Conservation (phyloP, 2,113 vertebrate species). For the Pteropus alecto region DNA sequence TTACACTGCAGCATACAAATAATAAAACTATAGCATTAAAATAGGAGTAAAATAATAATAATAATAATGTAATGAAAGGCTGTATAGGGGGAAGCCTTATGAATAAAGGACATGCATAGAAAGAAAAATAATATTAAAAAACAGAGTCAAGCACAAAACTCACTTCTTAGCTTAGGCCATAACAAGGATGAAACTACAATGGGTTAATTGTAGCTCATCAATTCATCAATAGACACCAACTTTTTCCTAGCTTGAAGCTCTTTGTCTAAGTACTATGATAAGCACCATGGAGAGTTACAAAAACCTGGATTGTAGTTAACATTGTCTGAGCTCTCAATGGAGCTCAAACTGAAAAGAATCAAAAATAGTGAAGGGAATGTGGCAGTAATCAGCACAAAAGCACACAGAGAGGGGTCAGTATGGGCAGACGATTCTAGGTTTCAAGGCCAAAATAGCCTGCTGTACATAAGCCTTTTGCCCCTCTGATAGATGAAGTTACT, state of each 20-base stretch:
- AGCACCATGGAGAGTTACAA: conserved; percentile 51
- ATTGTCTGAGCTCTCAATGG: background rate
- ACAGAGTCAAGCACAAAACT: background rate
- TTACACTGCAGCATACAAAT: background rate
- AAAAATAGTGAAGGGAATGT: background rate
- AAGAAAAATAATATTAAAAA: background rate
- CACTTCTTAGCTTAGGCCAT: background rate
- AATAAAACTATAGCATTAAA: background rate
- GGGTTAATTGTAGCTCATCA: background rate
- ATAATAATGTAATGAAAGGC: background rate
- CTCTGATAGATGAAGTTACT: background rate
- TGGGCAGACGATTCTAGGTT: background rate
- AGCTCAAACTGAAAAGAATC: background rate
- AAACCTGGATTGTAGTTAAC: background rate
- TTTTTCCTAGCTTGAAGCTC: background rate
- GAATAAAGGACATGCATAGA: background rate
- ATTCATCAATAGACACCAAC: background rate
- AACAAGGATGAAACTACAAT: background rate
- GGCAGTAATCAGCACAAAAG: background rate
- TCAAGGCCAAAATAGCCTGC: background rate
- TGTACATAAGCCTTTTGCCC: background rate
- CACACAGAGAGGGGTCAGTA: background rate
- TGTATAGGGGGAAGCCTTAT: background rate
- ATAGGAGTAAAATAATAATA: background rate
- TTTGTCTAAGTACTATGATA: background rate